phyloP scores from a whole-genome alignment of 2,888 invertebrate genomes.

The Germaria angustata region DNA sequence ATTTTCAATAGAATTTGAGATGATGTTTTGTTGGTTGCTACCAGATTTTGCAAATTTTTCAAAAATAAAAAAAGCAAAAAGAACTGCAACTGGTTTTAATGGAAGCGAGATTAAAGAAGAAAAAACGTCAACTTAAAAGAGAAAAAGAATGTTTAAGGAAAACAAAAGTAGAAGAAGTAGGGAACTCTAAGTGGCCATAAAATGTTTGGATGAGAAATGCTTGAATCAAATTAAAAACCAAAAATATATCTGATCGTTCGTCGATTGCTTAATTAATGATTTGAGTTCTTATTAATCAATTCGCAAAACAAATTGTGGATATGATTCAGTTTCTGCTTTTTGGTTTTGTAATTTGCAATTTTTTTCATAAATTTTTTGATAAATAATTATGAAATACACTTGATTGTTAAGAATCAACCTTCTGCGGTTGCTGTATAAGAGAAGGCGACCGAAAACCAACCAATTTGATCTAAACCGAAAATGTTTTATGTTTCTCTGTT shows the following conservation, averaged over 20 bases:
- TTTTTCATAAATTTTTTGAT: no score
- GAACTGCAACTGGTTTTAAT: no score
- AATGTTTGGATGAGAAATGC: conserved; percentile 54
- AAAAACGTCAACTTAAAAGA: background rate
- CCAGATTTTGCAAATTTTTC: no score
- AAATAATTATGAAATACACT: conserved; percentile 45
- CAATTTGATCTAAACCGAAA: conserved; percentile 72
- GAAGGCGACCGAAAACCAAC: conserved; percentile 86
- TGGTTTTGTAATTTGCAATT: no score
- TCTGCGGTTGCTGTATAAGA: conserved; percentile 91
- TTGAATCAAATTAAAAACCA: conserved; percentile 40
- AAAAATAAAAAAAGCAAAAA: no score
- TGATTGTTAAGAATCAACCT: conserved; percentile 82
- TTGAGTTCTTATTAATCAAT: background rate
- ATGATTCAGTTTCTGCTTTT: no score
- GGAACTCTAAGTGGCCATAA: conserved; percentile 17
- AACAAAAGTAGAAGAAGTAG: background rate
- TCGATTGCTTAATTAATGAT: no score
- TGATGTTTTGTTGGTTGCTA: no score
- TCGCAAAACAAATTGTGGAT: no score
- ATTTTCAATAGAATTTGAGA: no score
- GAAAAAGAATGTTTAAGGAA: background rate
- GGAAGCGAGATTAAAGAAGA: background rate
- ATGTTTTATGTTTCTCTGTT: conserved; percentile 33
- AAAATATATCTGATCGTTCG: background rate